phyloP scores from a whole-genome alignment of 2,888 invertebrate species.

The Bembecia ichneumoniformis region DNA sequence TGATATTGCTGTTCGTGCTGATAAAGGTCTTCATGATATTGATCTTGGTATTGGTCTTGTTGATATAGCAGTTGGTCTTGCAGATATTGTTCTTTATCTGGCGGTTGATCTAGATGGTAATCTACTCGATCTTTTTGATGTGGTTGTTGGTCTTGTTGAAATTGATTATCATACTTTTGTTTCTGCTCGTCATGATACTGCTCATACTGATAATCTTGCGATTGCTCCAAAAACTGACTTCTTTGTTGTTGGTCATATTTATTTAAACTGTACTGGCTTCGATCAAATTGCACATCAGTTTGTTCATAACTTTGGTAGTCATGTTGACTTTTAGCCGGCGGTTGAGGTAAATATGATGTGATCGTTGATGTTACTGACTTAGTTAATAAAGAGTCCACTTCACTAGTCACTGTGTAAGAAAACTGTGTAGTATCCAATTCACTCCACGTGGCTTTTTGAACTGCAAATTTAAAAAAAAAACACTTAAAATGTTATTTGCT shows the following conservation, averaged over 20 bases:
- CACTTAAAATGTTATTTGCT: conserved; percentile 32
- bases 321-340: conserved; percentile 6
- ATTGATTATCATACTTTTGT: conserved; percentile 15
- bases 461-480: conserved; percentile 47
- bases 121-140: conserved; percentile 14
- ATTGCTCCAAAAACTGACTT: conserved; percentile 19
- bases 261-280: conserved; percentile 18
- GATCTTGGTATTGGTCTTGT: conserved; percentile 28
- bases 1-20: conserved; percentile 20
- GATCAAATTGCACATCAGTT: conserved; percentile 32
- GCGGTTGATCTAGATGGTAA: conserved; percentile 19
- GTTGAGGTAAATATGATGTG: conserved; percentile 44
- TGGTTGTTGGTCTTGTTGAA: conserved; percentile 8
- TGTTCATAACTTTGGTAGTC: conserved; percentile 35
- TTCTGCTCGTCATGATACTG: conserved; percentile 6
- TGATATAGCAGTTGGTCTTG: conserved; percentile 23
- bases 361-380: conserved; percentile 45
- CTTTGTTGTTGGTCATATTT: conserved; percentile 11
- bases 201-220: conserved; percentile 21
- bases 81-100: conserved; percentile 14
- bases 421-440: conserved; percentile 51
- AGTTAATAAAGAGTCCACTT: conserved; percentile 39
- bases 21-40: conserved; percentile 19
- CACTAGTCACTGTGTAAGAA: conserved; percentile 48
- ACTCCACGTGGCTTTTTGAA: conserved; percentile 60